phyloP scores from a whole-genome alignment of 92 coral and sea anemone genomes.

The Bergia sp. region DNA sequence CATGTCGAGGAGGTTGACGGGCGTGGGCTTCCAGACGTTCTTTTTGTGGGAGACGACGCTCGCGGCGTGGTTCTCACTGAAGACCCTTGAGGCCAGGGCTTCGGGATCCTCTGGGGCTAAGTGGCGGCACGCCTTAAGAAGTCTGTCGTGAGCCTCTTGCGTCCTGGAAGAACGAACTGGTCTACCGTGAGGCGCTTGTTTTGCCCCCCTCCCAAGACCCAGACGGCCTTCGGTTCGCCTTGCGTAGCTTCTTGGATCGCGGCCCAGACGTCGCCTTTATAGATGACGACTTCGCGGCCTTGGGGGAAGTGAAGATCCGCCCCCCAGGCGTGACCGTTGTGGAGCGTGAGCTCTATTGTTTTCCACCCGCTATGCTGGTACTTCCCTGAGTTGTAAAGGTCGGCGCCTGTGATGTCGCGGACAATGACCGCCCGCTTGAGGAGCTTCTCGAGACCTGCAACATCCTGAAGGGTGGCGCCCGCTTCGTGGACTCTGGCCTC shows the following conservation, averaged over 20 bases:
- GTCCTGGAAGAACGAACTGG: constrained; percentile 43
- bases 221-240: constrained; percentile 9
- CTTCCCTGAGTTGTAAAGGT: background rate
- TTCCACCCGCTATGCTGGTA: constrained; percentile 21
- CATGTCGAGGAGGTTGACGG: background rate
- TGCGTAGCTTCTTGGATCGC: constrained; percentile 22
- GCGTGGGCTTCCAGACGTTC: constrained; percentile 50
- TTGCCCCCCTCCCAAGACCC: constrained; percentile 13
- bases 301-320: background rate
- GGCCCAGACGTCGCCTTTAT: constrained; percentile 13
- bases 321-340: background rate
- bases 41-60: background rate
- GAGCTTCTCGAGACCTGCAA: background rate
- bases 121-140: background rate
- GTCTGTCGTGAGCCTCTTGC: background rate
- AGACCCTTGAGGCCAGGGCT: background rate
- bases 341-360: background rate
- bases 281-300: background rate
- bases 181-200: background rate
- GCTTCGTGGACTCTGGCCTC: constrained; percentile 15
- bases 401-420: background rate
- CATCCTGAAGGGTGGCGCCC: constrained; percentile 15
- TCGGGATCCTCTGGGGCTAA: background rate
- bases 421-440: constrained; percentile 28
- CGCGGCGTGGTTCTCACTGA: constrained; percentile 47